These are phyloP conservation scores for Hafferia zeledoni DNA, from an alignment of 2,797 vertebrate genomes.

Conservation along the genomic window DNA sequence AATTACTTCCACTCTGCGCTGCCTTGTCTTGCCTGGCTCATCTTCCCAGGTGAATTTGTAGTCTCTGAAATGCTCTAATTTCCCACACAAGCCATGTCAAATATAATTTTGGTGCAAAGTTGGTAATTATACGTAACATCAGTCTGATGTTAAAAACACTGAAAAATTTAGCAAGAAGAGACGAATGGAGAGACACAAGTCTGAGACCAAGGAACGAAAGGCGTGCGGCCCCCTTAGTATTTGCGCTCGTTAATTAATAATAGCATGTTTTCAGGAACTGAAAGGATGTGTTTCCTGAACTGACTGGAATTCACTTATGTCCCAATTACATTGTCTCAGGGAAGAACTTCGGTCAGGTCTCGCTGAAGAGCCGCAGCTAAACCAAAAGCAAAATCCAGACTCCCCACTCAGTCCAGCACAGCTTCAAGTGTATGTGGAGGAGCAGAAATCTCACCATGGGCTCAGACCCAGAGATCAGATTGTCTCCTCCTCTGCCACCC, in stretches of 20 bases:
- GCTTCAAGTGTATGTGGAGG: background rate
- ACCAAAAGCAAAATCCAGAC: slow-evolving; percentile 23
- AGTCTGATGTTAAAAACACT: slow-evolving; percentile 95
- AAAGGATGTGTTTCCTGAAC: slow-evolving; percentile 80
- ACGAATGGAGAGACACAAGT: slow-evolving; percentile 92
- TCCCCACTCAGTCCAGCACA: background rate
- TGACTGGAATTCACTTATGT: slow-evolving; percentile 83
- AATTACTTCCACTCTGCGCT: slow-evolving; percentile 83
- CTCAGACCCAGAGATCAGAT: background rate
- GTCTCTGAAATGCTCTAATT: slow-evolving; percentile 93
- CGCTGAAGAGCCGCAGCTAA: background rate
- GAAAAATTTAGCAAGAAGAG: slow-evolving; percentile 97
- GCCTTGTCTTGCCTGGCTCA: slow-evolving; percentile 79
- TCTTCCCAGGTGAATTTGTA: slow-evolving; percentile 89
- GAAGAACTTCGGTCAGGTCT: slow-evolving; percentile 49
- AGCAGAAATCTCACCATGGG: background rate
- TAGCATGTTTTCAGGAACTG: slow-evolving; percentile 88
- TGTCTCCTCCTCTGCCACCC: slow-evolving; percentile 1
- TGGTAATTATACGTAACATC: slow-evolving; percentile 97
- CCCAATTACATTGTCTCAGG: slow-evolving; percentile 77
- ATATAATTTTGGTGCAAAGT: slow-evolving; percentile 95
- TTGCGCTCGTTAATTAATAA: slow-evolving; percentile 94
- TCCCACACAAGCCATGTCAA: slow-evolving; percentile 92
- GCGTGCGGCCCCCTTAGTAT: slow-evolving; percentile 81
- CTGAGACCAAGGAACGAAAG: slow-evolving; percentile 90